These are phyloP conservation scores for Oncorhynchus clarkii DNA, from an alignment of 2,113 vertebrate species.

Conservation along the genomic window DNA sequence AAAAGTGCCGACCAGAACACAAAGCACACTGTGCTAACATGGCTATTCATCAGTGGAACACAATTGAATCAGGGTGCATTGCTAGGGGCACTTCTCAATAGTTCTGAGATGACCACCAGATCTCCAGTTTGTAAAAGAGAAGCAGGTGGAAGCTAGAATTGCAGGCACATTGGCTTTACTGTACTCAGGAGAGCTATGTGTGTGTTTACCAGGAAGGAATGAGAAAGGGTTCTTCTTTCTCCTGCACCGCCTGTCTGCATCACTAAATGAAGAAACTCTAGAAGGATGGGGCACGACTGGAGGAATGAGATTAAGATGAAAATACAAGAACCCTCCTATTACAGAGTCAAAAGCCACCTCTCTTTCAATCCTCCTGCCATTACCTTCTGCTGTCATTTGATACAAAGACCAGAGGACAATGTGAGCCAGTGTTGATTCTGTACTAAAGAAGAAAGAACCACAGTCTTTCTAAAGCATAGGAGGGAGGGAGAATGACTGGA, in stretches of 20 bases:
- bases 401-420: background rate
- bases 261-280: background rate
- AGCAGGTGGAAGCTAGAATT: conserved; percentile 6
- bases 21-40: conserved; percentile 43
- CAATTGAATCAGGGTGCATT: conserved; percentile 40
- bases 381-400: background rate
- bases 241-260: conserved; percentile 35
- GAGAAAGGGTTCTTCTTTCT: conserved; percentile 40
- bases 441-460: background rate
- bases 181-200: conserved; percentile 25
- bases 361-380: background rate
- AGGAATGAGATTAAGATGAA: background rate
- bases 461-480: background rate
- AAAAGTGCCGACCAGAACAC: conserved; percentile 40
- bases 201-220: conserved; percentile 34
- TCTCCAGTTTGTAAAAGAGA: conserved; percentile 8
- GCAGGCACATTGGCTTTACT: conserved; percentile 28
- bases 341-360: background rate
- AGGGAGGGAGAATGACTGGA: background rate
- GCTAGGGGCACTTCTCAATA: conserved; percentile 42
- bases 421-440: conserved; percentile 1
- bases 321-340: background rate
- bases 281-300: background rate
- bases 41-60: conserved; percentile 55
- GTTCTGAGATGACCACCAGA: conserved; percentile 40